A percentile compares a stretch with the other conserved stretches of the same genome.
Conservation (phyloP, 2,888 invertebrate species). For the Mesoligia furuncula region DNA sequence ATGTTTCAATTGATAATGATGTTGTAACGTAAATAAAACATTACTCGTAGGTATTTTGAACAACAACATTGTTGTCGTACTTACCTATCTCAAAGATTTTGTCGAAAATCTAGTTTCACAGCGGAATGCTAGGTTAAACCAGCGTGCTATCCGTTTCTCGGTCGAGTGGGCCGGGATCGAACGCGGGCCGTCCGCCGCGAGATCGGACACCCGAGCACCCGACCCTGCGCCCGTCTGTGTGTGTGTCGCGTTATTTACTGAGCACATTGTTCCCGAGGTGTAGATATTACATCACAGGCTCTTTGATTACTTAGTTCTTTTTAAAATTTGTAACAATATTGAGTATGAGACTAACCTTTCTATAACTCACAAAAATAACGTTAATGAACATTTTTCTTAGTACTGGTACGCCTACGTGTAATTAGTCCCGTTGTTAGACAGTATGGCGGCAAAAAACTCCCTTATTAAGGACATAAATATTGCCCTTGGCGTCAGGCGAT, state of each 20-base stretch:
- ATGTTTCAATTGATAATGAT: neutral
- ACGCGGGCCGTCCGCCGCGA: conserved; percentile 19
- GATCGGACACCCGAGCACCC: conserved; percentile 28
- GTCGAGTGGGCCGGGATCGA: conserved; percentile 49
- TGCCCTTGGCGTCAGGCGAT: neutral
- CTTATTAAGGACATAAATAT: conserved; percentile 37
- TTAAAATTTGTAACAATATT: neutral
- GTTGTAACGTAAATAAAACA: too few species aligned
- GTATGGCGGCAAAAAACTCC: neutral
- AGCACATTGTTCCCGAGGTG: neutral
- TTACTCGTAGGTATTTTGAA: neutral
- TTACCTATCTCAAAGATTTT: neutral
- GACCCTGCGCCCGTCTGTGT: neutral
- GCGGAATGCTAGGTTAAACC: conserved; percentile 22
- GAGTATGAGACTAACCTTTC: neutral
- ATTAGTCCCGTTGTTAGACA: neutral
- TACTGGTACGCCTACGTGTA: neutral
- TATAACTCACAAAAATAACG: neutral
- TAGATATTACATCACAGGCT: conserved; percentile 5
- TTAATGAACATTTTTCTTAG: neutral
- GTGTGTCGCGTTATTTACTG: conserved; percentile 22
- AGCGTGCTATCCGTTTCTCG: conserved; percentile 54
- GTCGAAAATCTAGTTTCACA: conserved; percentile 19
- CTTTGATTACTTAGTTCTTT: neutral
- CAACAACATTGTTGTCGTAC: neutral